Evolutionary conservation across 2,797 vertebrate genomes (phyloP).

Genomic region (Dipus sagitta): DNA sequence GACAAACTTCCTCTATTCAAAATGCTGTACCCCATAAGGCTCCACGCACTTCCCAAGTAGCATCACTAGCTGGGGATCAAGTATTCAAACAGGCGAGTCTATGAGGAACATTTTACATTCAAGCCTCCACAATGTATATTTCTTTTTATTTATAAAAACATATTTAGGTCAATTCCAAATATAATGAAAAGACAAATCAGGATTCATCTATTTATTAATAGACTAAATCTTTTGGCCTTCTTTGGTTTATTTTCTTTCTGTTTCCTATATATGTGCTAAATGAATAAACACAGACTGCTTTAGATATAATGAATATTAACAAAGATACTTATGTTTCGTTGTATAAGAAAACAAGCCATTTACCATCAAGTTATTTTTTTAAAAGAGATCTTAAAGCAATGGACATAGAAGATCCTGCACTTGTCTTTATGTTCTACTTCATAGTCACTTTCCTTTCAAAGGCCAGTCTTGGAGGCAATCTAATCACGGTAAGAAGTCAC

Average conservation of each 20-base stretch:
- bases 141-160: conserved; percentile 41
- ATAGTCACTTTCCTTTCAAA: conserved; percentile 79
- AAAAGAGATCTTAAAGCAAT: conserved; percentile 21
- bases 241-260: conserved; percentile 17
- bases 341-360: conserved; percentile 21
- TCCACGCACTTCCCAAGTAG: too few relatives aligned
- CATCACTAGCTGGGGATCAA: too few relatives aligned
- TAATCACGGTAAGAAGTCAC: conserved; percentile 86
- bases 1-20: too few relatives aligned
- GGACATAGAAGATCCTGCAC: not conserved
- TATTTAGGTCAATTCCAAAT: not conserved
- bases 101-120: not conserved
- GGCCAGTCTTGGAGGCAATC: conserved; percentile 84
- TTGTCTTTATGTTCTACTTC: not conserved
- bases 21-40: too few relatives aligned
- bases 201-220: not conserved
- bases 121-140: not conserved
- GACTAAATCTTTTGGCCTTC: not conserved
- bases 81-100: too few relatives aligned
- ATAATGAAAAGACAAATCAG: conserved; percentile 24
- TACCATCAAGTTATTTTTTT: not conserved
- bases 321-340: not conserved
- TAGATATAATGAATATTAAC: conserved; percentile 29
- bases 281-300: not conserved
- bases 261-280: conserved; percentile 29